Evolutionary conservation across 2,797 vertebrate species (phyloP).

Genomic region (Phrynocephalus vlangalii): DNA sequence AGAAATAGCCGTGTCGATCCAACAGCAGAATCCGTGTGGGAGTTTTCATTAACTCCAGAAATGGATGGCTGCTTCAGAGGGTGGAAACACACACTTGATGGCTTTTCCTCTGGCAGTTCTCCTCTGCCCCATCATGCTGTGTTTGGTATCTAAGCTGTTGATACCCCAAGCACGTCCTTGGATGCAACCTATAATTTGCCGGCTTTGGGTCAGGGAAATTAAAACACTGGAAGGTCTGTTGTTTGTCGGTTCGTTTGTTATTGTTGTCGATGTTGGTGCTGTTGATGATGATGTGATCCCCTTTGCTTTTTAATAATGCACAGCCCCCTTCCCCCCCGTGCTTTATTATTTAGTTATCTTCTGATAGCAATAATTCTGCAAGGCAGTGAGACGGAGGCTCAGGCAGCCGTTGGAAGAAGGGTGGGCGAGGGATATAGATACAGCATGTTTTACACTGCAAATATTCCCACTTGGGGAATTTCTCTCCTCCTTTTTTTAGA

Average conservation of each 20-base stretch:
- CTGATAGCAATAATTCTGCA: background rate
- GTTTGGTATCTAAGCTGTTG: conserved; percentile 4
- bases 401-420: background rate
- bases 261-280: background rate
- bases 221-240: background rate
- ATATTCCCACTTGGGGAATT: background rate
- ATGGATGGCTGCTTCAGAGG: conserved; percentile 7
- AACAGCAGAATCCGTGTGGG: conserved; percentile 9
- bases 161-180: background rate
- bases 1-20: background rate
- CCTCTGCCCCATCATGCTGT: conserved; percentile 32
- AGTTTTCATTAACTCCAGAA: conserved; percentile 34
- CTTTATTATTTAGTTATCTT: conserved; percentile 7
- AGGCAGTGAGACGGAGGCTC: background rate
- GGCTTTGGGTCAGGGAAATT: conserved; percentile 13
- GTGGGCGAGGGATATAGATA: background rate
- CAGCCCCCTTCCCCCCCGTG: background rate
- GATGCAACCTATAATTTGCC: background rate
- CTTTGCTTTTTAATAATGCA: conserved; percentile 8
- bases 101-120: conserved; percentile 24
- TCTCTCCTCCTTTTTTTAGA: background rate
- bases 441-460: background rate
- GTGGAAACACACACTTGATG: conserved; percentile 13
- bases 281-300: background rate
- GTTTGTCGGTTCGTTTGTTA: no score